phyloP scores from a whole-genome alignment of 1,140 invertebrate species.

The Musca vetustissima region DNA sequence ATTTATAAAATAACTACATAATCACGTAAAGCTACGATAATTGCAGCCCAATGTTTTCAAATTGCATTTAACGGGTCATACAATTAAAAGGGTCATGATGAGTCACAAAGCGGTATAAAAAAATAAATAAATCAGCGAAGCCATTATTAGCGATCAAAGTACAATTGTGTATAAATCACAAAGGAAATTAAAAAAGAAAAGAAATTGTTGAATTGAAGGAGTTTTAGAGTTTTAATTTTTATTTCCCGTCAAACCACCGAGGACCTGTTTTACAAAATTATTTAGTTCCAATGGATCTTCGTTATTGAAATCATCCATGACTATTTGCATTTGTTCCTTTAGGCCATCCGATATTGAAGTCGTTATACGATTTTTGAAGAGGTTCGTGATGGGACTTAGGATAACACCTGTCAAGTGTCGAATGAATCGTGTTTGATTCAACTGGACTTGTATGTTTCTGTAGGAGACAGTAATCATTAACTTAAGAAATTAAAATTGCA shows the following conservation, averaged over 20 bases:
- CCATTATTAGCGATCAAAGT: too few species aligned
- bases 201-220: too few species aligned
- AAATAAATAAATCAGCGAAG: too few species aligned
- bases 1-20: too few species aligned
- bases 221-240: not conserved
- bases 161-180: too few species aligned
- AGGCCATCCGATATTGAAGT: conserved; percentile 49
- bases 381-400: conserved; percentile 47
- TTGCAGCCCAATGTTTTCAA: too few species aligned
- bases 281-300: conserved; percentile 45
- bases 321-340: conserved; percentile 46
- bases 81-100: too few species aligned
- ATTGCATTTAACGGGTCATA: too few species aligned
- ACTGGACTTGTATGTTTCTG: conserved; percentile 47
- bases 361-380: conserved; percentile 48
- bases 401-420: conserved; percentile 43
- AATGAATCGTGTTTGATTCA: conserved; percentile 43
- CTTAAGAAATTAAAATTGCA: not conserved
- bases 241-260: conserved; percentile 38
- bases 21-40: too few species aligned
- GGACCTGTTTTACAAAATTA: conserved; percentile 41
- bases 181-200: not conserved
- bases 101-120: too few species aligned
- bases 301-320: conserved; percentile 49
- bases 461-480: not conserved